phyloP scores from a whole-genome alignment of 2,888 invertebrate genomes.

The Macroteleia sp. region DNA sequence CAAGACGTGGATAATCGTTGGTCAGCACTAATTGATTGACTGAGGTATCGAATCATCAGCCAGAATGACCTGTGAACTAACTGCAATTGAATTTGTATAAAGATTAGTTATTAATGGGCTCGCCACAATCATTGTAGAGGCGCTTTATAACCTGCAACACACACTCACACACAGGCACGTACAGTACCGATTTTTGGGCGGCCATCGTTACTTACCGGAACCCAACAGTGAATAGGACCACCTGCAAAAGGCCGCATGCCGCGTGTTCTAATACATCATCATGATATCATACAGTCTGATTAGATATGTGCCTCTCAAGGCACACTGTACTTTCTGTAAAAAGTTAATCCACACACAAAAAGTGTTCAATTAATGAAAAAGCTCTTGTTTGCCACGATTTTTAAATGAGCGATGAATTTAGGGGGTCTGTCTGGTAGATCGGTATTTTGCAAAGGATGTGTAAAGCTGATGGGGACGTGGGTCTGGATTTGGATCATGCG shows the following conservation, averaged over 20 bases:
- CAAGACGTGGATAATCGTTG: conserved; percentile 43
- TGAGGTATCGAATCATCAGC: conserved; percentile 64
- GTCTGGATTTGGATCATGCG: conserved; percentile 47
- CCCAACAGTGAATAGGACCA: conserved; percentile 74
- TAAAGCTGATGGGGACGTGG: conserved; percentile 26
- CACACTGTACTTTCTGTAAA: conserved; percentile 82
- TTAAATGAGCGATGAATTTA: conserved; percentile 58
- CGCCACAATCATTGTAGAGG: conserved; percentile 41
- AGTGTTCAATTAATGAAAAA: conserved; percentile 73
- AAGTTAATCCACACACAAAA: conserved; percentile 84
- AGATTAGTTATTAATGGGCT: conserved; percentile 67
- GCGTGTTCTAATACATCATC: conserved; percentile 83
- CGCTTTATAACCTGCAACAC: conserved; percentile 61
- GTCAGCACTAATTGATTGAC: conserved; percentile 43
- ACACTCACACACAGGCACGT: conserved; percentile 67
- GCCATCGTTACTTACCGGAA: conserved; percentile 83
- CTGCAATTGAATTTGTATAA: conserved; percentile 64
- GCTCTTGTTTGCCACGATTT: conserved; percentile 64
- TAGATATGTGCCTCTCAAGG: conserved; percentile 78
- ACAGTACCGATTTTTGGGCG: conserved; percentile 78
- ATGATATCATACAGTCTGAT: conserved; percentile 82
- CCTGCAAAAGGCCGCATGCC: conserved; percentile 83
- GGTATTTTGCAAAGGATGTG: no score
- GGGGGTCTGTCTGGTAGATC: conserved; percentile 45
- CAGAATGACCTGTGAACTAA: conserved; percentile 74